A percentile compares a stretch with the other conserved stretches of the same genome.
phyloP scores from a whole-genome alignment of 2,888 invertebrate species.

The Synergus itoensis region DNA sequence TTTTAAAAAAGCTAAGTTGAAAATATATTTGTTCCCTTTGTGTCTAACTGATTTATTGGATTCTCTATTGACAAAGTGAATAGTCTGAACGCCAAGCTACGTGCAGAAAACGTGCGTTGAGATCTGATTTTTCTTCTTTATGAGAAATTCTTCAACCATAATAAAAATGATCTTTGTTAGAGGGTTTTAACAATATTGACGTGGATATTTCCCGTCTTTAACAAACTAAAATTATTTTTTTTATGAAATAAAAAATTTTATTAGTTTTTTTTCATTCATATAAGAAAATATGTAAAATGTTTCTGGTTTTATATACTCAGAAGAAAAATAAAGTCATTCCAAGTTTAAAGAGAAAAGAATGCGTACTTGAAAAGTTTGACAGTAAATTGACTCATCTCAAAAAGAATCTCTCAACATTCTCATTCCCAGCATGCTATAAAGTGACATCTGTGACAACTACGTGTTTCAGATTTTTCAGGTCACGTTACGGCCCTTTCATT shows the following conservation, averaged over 20 bases:
- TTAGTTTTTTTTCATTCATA: too few relatives aligned
- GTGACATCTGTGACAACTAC: not conserved
- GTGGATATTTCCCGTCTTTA: too few relatives aligned
- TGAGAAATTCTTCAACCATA: not conserved
- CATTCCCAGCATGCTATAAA: not conserved
- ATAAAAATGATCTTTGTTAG: not conserved
- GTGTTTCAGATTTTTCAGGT: conserved; percentile 33
- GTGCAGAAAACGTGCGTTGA: not conserved
- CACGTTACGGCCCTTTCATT: not conserved
- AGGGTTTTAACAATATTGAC: not conserved
- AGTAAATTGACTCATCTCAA: too few relatives aligned
- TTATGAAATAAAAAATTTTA: too few relatives aligned
- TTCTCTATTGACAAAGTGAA: not conserved
- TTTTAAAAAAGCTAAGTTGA: not conserved
- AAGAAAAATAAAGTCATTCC: too few relatives aligned
- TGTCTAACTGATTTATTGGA: not conserved
- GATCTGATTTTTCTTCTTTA: not conserved
- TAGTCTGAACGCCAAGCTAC: not conserved
- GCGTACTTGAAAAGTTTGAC: too few relatives aligned
- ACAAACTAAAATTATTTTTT: too few relatives aligned
- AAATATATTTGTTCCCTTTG: not conserved
- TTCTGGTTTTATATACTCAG: too few relatives aligned
- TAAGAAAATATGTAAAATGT: too few relatives aligned
- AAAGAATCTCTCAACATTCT: too few relatives aligned
- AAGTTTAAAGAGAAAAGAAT: too few relatives aligned